Evolutionary conservation across 2,888 invertebrate genomes (phyloP).

Genomic region (Abrostola tripartita): DNA sequence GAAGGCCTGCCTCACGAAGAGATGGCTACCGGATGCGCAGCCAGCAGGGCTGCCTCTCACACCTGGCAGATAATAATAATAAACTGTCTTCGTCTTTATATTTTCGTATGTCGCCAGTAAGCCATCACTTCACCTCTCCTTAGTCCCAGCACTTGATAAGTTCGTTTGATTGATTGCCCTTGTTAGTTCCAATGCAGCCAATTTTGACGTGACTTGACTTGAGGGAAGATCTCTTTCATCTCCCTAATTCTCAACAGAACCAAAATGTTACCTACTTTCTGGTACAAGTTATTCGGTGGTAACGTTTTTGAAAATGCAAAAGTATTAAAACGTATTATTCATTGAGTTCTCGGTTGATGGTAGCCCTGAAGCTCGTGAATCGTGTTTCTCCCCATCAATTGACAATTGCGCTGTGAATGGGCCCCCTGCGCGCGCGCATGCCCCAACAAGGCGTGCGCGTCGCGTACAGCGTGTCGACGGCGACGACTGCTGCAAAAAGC

Average conservation of each 20-base stretch:
- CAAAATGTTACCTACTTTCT: too few relatives aligned
- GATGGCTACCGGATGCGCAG: conserved; percentile 55
- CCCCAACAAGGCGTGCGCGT: conserved; percentile 65
- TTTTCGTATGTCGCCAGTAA: too few relatives aligned
- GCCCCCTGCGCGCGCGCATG: conserved; percentile 68
- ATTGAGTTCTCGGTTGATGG: conserved; percentile 1
- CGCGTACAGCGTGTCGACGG: conserved; percentile 46
- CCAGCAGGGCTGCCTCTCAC: conserved; percentile 51
- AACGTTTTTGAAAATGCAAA: too few relatives aligned
- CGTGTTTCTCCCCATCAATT: conserved; percentile 75
- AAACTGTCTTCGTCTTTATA: too few relatives aligned
- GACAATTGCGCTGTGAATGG: conserved; percentile 81
- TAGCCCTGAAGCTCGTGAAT: conserved; percentile 66
- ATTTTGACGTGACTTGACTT: too few relatives aligned
- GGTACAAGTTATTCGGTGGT: too few relatives aligned
- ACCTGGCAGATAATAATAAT: conserved; percentile 11
- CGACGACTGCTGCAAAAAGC: conserved; percentile 64
- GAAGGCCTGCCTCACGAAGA: conserved; percentile 58
- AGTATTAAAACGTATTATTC: background rate
- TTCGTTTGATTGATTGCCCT: too few relatives aligned
- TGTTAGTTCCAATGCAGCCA: too few relatives aligned
- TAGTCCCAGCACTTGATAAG: too few relatives aligned
- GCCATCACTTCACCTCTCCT: too few relatives aligned
- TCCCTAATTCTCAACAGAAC: too few relatives aligned
- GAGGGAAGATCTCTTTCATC: too few relatives aligned